phyloP scores from a whole-genome alignment of 2,113 vertebrate species.

The Nesospiza acunhae region DNA sequence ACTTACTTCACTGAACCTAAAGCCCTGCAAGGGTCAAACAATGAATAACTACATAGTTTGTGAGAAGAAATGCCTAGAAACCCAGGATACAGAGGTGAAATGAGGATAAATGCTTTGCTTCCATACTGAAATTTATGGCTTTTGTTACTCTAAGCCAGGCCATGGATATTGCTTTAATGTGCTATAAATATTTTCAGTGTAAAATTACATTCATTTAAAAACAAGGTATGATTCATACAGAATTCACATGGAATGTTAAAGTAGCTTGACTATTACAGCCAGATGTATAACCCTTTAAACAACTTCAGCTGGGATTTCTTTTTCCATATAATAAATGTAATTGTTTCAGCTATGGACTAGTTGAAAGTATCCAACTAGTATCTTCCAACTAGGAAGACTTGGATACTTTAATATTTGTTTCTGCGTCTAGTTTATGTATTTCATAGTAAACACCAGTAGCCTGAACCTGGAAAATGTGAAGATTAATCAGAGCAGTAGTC shows the following conservation, averaged over 20 bases:
- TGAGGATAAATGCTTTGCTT: slow-evolving; percentile 54
- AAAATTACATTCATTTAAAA: slow-evolving; percentile 65
- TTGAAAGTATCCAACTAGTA: too few species aligned
- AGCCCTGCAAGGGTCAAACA: slow-evolving; percentile 26
- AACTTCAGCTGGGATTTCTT: neutral
- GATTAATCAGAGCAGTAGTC: neutral
- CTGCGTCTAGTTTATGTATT: neutral
- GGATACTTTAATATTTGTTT: neutral
- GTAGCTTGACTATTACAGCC: neutral
- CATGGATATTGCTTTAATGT: neutral
- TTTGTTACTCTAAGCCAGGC: slow-evolving; percentile 20
- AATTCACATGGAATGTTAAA: neutral
- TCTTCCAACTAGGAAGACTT: neutral
- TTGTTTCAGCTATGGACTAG: neutral
- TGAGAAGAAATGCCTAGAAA: slow-evolving; percentile 1
- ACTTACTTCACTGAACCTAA: slow-evolving; percentile 33
- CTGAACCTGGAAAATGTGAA: neutral
- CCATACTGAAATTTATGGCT: neutral
- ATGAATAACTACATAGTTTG: slow-evolving; percentile 26
- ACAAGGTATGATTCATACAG: neutral
- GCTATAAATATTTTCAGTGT: slow-evolving; percentile 38
- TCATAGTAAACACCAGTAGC: neutral
- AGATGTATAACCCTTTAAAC: neutral
- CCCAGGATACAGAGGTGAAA: slow-evolving; percentile 18
- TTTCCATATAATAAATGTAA: neutral